Percentiles rank a stretch among this genome's conserved stretches.
Conservation (phyloP, 2,888 invertebrate species). For the Hoplodrina ambigua region DNA sequence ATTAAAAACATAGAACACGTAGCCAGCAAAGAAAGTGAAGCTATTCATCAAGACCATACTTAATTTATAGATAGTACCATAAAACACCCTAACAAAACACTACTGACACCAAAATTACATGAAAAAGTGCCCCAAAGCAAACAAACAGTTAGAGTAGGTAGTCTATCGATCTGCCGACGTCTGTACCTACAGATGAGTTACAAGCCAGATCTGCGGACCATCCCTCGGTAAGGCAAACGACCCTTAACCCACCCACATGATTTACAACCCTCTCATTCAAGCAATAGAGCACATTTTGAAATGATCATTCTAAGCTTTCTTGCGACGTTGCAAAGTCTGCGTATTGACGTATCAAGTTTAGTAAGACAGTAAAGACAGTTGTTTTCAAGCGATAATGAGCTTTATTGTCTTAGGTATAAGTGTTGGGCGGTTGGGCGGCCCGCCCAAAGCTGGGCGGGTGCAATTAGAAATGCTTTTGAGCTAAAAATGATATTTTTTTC, state of each 20-base stretch:
- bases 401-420: conserved; percentile 74
- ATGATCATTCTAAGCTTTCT: conserved; percentile 75
- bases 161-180: conserved; percentile 80
- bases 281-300: conserved; percentile 78
- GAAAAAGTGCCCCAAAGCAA: conserved; percentile 63
- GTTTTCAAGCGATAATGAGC: conserved; percentile 77
- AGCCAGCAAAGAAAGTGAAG: neutral
- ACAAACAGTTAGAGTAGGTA: conserved; percentile 82
- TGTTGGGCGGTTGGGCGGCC: conserved; percentile 78
- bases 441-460: conserved; percentile 85
- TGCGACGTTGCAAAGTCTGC: conserved; percentile 86
- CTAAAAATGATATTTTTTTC: conserved; percentile 79
- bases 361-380: conserved; percentile 84
- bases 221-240: conserved; percentile 76
- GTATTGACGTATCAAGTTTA: conserved; percentile 77
- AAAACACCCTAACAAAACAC: conserved; percentile 23
- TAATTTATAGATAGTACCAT: neutral
- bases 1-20: neutral
- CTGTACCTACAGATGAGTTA: conserved; percentile 87
- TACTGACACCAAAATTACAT: conserved; percentile 41
- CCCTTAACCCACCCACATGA: conserved; percentile 68
- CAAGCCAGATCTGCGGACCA: conserved; percentile 79
- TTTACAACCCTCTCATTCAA: conserved; percentile 66
- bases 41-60: neutral
- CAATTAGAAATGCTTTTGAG: conserved; percentile 83